A percentile compares a stretch with the other conserved stretches of the same genome.
These are phyloP conservation scores for Embiotoca jacksoni DNA, from an alignment of 2,113 vertebrate genomes.

Conservation along the genomic window DNA sequence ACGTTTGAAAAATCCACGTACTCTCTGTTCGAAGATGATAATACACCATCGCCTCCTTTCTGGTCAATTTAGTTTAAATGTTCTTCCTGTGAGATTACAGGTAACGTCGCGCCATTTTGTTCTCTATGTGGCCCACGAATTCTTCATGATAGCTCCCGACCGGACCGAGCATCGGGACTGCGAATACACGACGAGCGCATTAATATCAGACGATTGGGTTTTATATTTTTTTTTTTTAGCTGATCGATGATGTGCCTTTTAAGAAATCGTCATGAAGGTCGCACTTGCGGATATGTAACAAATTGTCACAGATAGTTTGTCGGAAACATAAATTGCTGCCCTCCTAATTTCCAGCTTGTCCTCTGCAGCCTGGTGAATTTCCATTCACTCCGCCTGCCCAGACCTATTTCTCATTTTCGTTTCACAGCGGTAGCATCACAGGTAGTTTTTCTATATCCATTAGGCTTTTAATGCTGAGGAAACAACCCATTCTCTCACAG, in stretches of 20 bases:
- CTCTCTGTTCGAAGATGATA: background rate
- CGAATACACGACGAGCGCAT: conserved; percentile 7
- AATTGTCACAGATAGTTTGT: conserved; percentile 21
- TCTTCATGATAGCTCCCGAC: background rate
- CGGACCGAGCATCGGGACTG: background rate
- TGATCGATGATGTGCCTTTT: background rate
- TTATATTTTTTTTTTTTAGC: background rate
- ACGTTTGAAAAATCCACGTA: background rate
- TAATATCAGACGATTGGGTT: background rate
- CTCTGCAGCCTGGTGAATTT: conserved; percentile 20
- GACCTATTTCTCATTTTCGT: conserved; percentile 61
- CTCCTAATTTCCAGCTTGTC: conserved; percentile 27
- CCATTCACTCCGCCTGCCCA: conserved; percentile 39
- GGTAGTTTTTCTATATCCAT: conserved; percentile 66
- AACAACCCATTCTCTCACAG: conserved; percentile 58
- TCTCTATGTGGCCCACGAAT: conserved; percentile 1
- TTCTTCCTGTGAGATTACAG: background rate
- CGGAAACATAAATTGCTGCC: conserved; percentile 18
- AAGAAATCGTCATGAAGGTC: conserved; percentile 12
- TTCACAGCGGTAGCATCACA: conserved; percentile 53
- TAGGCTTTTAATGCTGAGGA: conserved; percentile 69
- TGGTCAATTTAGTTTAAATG: background rate
- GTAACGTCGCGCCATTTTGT: background rate
- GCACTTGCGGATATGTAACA: conserved; percentile 11
- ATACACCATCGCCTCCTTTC: background rate